Conservation (phyloP, 2,797 vertebrate species). For the Sebastes trivittatus region DNA sequence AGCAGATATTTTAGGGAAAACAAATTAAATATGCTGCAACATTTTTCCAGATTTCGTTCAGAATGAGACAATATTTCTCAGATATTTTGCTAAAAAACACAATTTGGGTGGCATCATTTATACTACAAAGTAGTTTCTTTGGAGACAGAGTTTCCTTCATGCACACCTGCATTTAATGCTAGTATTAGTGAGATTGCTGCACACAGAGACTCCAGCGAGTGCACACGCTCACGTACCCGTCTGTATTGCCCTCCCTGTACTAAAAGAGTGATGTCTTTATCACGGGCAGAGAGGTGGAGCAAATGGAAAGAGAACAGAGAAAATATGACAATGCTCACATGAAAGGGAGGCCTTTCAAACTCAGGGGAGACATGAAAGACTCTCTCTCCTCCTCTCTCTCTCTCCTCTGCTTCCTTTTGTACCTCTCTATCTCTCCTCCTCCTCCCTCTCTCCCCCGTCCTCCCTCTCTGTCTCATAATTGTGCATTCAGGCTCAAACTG, state of each 20-base stretch:
- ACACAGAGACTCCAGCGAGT: background rate
- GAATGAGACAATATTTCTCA: background rate
- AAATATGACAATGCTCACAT: slow-evolving; percentile 75
- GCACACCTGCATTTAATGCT: background rate
- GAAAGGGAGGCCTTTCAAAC: slow-evolving; percentile 72
- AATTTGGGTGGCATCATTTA: background rate
- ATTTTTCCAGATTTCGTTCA: background rate
- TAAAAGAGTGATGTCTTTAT: slow-evolving; percentile 73
- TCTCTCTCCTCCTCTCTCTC: slow-evolving; percentile 13
- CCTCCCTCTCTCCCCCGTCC: slow-evolving; percentile 25
- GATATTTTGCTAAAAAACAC: background rate
- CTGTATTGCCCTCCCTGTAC: slow-evolving; percentile 15
- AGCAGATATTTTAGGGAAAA: background rate
- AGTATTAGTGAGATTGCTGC: slow-evolving; percentile 6
- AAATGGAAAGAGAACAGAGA: slow-evolving; percentile 73
- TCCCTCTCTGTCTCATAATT: slow-evolving; percentile 63
- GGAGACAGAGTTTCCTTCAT: background rate
- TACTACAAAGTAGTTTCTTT: background rate
- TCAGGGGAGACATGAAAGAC: slow-evolving; percentile 76
- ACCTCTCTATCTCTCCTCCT: slow-evolving; percentile 27
- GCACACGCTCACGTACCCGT: background rate
- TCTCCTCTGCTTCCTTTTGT: slow-evolving; percentile 52
- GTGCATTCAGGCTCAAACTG: slow-evolving; percentile 71
- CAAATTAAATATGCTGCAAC: background rate
- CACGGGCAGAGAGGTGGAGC: slow-evolving; percentile 56